A percentile compares a stretch with the other conserved stretches of the same genome.
phyloP scores from a whole-genome alignment of 1,140 invertebrate genomes.

The Leptoteleia sp. region DNA sequence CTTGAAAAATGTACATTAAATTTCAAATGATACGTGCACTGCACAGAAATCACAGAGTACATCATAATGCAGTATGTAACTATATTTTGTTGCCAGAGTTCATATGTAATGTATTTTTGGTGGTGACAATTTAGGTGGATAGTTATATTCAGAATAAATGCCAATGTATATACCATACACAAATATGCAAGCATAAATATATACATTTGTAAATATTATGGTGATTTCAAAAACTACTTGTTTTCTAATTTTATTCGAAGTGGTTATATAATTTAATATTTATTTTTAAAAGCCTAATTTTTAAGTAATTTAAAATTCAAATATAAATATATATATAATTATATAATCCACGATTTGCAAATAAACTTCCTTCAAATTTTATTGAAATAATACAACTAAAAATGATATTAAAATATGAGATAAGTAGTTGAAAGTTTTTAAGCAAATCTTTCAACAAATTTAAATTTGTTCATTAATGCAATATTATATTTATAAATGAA shows the following conservation, averaged over 20 bases:
- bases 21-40: constrained; percentile 31
- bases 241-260: background rate
- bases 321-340: too few species aligned
- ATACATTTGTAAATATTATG: constrained; percentile 16
- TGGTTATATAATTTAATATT: too few species aligned
- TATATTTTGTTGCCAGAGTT: constrained; percentile 77
- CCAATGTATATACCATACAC: constrained; percentile 61
- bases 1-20: background rate
- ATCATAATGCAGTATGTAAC: constrained; percentile 31
- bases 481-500: too few species aligned
- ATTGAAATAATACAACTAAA: too few species aligned
- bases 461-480: too few species aligned
- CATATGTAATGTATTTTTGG: constrained; percentile 78
- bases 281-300: too few species aligned
- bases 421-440: too few species aligned
- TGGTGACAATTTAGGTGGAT: constrained; percentile 65
- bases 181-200: constrained; percentile 30
- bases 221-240: constrained; percentile 23
- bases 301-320: too few species aligned
- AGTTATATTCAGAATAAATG: constrained; percentile 58
- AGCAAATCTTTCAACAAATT: too few species aligned
- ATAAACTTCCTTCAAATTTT: too few species aligned
- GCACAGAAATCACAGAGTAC: constrained; percentile 14
- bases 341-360: too few species aligned
- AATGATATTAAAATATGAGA: too few species aligned